Evolutionary conservation across 2,797 vertebrate species (phyloP), one percentile per base, ranked within the genome.

Genomic region (Etheostoma perlongum): DNA sequence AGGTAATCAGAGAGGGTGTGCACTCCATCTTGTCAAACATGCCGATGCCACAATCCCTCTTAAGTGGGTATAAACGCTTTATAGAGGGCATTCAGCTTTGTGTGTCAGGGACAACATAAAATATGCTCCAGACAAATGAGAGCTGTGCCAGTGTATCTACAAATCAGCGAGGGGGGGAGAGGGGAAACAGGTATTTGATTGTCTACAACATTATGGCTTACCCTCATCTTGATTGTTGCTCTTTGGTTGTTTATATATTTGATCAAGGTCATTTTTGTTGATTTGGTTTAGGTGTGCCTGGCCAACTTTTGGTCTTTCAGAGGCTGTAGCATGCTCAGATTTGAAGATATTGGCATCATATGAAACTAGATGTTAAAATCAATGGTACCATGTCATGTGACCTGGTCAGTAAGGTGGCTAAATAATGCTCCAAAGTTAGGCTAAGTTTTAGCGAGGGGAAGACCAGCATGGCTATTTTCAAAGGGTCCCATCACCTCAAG

Each of bases 41-140:
- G 18, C 36, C 64, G 63, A 30, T 67, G 75, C 47, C 62, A 72
- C 66, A 64, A 58, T 75, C 46, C 61, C 46, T 67, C 27, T 40
- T 66, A 51, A 70, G 66, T 66, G 66, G 14, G 48, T 61, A 71
- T 72, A 81, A 87, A 82, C 72, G 13, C 71, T 80, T 88, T 78
- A 85, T 63, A 55, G 55, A 74, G 42, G 47, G n/a, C 67, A 42
- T 62, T 78, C 40, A 76, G 51, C 64, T 74, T 54, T 62, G 61
- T 40, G 55, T 36, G 21, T 64, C 40, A 44, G 71, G 13, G 27
- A 61, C 55, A 78, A 74, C 79, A 76, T 80, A 68, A 70, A 74
- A 78, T 8, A 58, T 71, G 13, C 48, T 44, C n/a, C 48, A 33
- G 30, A 52, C 11, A 77, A 80, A 75, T 19, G 77, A 3, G 3